Evolutionary conservation across 37 sponge, comb jelly and placozoan genomes (phyloP), one percentile per base, ranked within the genome.

Genomic region (Ianthella basta): DNA sequence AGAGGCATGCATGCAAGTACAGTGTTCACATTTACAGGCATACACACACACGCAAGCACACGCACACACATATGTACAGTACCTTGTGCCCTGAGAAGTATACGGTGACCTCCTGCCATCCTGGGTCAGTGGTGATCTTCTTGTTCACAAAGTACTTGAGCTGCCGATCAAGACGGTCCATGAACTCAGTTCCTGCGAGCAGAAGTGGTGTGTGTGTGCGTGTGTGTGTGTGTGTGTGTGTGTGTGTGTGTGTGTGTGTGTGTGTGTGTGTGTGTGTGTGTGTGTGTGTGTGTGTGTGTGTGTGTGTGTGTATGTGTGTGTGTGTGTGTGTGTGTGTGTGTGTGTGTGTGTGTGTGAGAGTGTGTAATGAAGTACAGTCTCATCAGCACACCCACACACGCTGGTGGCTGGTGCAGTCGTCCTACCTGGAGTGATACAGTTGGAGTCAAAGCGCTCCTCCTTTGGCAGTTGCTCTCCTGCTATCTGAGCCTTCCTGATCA

Each of bases 41-140:
- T 44, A 8, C 50, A 44, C 50, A 44, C 50, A 8, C 50, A 44
- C 50, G 50, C 6, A 44, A 3, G 50, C 50, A 44, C 50, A 44
- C 50, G 8, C 50, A 74, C 85, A 55, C 81, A 25, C 4, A 61
- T 15, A 59, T 53, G 14, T 15, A n/a, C 21, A 79, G 36, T 53
- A 98, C 96, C 32, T 96, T 85, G 32, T 98, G 99, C 33, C 99
- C 99, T 19, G 99, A 95, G 59, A 94, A 87, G n/a, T 94, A 81
- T 24, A 98, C 90, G 55, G 88, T 88, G 0, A 98, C 94, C 15
- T 85, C 86, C 86, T 90, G 89, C 99, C 99, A 98, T 25, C 80
- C 57, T 16, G 93, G 91, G 63, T 98, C 99, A 35, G 95, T 90
- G 78, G 95, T 57, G n/a, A 96, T 29, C 84, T 96, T 98, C 75